These are phyloP conservation scores for Riptortus pedestris DNA, from an alignment of 1,140 invertebrate species.

Conservation along the genomic window DNA sequence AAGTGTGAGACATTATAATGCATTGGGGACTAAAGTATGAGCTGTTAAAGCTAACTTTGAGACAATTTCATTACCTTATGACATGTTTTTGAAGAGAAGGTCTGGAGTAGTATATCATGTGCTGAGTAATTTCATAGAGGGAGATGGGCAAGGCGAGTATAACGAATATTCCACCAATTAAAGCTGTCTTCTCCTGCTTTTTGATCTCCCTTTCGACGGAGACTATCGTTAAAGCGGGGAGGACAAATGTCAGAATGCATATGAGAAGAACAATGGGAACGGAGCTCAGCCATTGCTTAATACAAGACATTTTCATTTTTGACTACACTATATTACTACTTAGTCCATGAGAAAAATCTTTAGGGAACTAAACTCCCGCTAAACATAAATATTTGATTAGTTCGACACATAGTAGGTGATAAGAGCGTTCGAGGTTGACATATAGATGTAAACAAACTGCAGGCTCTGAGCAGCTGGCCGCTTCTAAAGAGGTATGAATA, in stretches of 20 bases:
- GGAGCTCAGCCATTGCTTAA: slow-evolving; percentile 7
- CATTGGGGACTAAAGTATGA: not conserved
- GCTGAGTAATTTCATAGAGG: slow-evolving; percentile 87
- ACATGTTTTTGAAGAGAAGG: slow-evolving; percentile 89
- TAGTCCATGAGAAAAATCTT: too few species aligned
- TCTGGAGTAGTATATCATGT: slow-evolving; percentile 87
- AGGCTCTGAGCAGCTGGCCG: too few species aligned
- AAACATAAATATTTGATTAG: too few species aligned
- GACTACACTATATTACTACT: too few species aligned
- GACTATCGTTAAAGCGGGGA: slow-evolving; percentile 15
- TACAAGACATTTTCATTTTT: slow-evolving; percentile 2
- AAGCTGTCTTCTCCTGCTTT: slow-evolving; percentile 45
- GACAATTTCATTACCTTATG: slow-evolving; percentile 62
- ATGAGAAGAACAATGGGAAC: slow-evolving; percentile 34
- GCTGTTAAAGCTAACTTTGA: slow-evolving; percentile 21
- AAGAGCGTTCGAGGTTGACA: too few species aligned
- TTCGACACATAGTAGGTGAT: too few species aligned
- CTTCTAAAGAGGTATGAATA: too few species aligned
- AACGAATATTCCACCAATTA: slow-evolving; percentile 84
- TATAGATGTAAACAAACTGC: too few species aligned
- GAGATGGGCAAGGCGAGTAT: slow-evolving; percentile 82
- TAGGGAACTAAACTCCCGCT: too few species aligned
- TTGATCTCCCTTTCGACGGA: slow-evolving; percentile 55
- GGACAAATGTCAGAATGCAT: slow-evolving; percentile 50
- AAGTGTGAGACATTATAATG: too few species aligned